Base-by-base conservation (phyloP, 1,140 invertebrate species). In the Drosophila pectinifera region DNA sequence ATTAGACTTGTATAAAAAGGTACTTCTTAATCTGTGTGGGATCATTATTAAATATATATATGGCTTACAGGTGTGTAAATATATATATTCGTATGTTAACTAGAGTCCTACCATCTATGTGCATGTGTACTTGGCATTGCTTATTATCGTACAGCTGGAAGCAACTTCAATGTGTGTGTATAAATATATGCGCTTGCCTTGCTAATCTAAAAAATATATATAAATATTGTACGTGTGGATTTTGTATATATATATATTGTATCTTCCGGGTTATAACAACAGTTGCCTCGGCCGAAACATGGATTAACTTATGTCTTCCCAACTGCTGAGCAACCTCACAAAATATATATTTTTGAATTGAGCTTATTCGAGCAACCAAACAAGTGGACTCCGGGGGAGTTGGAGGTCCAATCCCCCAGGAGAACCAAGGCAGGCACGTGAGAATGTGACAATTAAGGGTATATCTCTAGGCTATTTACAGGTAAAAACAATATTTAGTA, bases 1-100 rank as follows among this genome's bases (percentile, higher is more conserved):
- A 26, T 53, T 67, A 61, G 24, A 45, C 38, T 76, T 88, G 85
- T 88, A 89, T 88, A 88, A 89, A 86, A 88, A 88, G 84, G 84
- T 88, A 88, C 84, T 80, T 74, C 84, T 89, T 84, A 90, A 80
- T 84, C 64, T 88, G 80, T 73, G 80, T 78, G 77, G 84, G 84
- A 69, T 78, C 62, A 34, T 80, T 63, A 70, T 70, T 84, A 77
- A 63, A 62, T 63, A 34, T 31, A 64, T 69, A 84, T 81, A 73
- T 53, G 51, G 67, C 31, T 85, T 63, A 67, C 78, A 73, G 67
- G 73, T 80, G 70, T 81, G 80, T 84, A 85, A 67, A 78, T 58
- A 61, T 24, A 14, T 78, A 46, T 34, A 10, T 31, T n/a, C 13
- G 53, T 54, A 38, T 81, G 34, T 56, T 41, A 68, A 49, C 64